phyloP scores from a whole-genome alignment of 2,797 vertebrate species.

The Neostethus bicornis region DNA sequence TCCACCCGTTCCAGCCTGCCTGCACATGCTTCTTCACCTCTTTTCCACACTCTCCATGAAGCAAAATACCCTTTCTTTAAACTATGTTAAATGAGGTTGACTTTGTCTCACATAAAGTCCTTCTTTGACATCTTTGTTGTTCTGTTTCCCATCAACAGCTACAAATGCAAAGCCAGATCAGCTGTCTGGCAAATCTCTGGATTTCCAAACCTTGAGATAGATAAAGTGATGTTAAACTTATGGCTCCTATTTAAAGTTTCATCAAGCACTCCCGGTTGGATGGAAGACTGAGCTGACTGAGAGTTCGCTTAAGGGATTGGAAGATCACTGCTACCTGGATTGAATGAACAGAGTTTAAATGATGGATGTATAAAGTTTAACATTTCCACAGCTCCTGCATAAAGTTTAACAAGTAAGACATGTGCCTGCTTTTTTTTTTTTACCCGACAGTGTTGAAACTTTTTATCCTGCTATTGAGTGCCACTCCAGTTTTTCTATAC shows the following conservation, averaged over 20 bases:
- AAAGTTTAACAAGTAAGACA: neutral
- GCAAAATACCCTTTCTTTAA: too few species aligned
- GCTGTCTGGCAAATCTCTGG: too few species aligned
- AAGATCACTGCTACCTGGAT: neutral
- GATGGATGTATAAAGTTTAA: neutral
- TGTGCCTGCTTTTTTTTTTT: neutral
- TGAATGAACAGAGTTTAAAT: neutral
- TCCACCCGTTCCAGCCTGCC: too few species aligned
- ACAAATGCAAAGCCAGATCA: too few species aligned
- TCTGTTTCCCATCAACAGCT: too few species aligned
- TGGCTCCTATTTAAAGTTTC: neutral
- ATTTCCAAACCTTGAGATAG: neutral
- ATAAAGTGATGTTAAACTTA: neutral
- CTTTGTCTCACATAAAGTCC: neutral
- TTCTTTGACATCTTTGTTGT: neutral
- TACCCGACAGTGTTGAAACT: neutral
- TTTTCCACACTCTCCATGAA: too few species aligned
- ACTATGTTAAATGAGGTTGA: neutral
- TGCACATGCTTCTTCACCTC: too few species aligned
- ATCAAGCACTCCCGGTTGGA: neutral
- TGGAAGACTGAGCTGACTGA: neutral
- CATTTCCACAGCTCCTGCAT: neutral
- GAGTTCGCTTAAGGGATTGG: neutral
- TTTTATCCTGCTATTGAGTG: neutral
- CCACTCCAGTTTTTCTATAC: neutral